phyloP scores from a whole-genome alignment of 2,113 vertebrate species.

The Uropsilus gracilis region DNA sequence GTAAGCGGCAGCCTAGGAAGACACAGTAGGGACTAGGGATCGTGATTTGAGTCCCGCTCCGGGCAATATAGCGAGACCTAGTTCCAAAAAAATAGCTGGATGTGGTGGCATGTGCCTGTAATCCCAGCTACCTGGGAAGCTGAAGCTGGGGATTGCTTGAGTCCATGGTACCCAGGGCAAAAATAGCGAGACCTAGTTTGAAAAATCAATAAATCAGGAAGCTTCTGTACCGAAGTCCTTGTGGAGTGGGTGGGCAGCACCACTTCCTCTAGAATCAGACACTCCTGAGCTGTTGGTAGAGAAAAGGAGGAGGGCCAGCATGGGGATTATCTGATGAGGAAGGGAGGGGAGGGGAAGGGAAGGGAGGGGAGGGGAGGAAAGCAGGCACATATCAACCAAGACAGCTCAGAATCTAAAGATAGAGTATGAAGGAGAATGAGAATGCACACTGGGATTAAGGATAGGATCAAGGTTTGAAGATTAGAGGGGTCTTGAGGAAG shows the following conservation, averaged over 20 bases:
- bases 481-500: neutral
- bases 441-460: neutral
- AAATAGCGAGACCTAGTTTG: no score
- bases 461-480: neutral
- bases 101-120: no score
- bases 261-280: neutral
- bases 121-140: no score
- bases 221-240: neutral
- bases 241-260: neutral
- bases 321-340: neutral
- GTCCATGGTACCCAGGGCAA: no score
- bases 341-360: neutral
- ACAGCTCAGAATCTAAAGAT: neutral
- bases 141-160: no score
- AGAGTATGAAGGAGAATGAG: neutral
- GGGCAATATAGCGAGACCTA: no score
- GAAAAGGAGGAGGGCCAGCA: neutral
- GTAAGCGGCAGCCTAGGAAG: no score
- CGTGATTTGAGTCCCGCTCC: no score
- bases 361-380: neutral
- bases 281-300: neutral
- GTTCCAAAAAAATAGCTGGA: no score
- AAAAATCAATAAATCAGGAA: no score
- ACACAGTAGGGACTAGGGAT: no score
- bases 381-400: neutral